Conservation (phyloP, 2,797 vertebrate genomes). For the Pampus argenteus region DNA sequence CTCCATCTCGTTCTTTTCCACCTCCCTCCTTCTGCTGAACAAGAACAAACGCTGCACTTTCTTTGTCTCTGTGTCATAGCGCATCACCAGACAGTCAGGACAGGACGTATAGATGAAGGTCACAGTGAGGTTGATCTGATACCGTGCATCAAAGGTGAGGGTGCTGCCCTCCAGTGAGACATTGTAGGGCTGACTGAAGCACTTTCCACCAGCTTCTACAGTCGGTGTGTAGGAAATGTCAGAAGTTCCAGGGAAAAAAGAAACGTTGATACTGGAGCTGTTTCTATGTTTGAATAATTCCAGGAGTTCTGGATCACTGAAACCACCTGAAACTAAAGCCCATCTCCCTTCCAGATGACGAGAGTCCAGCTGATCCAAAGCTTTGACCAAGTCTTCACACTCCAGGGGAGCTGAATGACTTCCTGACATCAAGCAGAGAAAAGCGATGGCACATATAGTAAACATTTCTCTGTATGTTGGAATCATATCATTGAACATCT, state of each 20-base stretch:
- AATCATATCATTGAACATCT: background rate
- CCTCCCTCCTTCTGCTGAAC: slow-evolving; percentile 58
- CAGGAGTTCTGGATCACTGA: slow-evolving; percentile 21
- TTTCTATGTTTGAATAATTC: slow-evolving; percentile 27
- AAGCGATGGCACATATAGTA: background rate
- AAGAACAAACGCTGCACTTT: slow-evolving; percentile 25
- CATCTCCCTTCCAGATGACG: slow-evolving; percentile 45
- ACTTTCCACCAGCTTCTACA: background rate
- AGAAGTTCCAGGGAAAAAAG: background rate
- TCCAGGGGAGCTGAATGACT: slow-evolving; percentile 43
- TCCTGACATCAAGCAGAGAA: slow-evolving; percentile 38
- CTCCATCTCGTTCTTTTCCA: slow-evolving; percentile 36
- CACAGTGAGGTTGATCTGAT: slow-evolving; percentile 26
- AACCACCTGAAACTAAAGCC: slow-evolving; percentile 51
- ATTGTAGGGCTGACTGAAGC: slow-evolving; percentile 3
- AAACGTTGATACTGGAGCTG: slow-evolving; percentile 40
- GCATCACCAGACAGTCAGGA: slow-evolving; percentile 52
- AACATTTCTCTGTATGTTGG: slow-evolving; percentile 39
- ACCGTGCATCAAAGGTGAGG: slow-evolving; percentile 3
- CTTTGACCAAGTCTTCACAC: slow-evolving; percentile 51
- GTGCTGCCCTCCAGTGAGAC: slow-evolving; percentile 39
- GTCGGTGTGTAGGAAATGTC: slow-evolving; percentile 23
- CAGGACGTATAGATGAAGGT: slow-evolving; percentile 50
- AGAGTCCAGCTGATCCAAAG: slow-evolving; percentile 21
- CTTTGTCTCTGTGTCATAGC: background rate